Evolutionary conservation across 2,888 invertebrate species (phyloP).

Genomic region (Diplolepis rosae): DNA sequence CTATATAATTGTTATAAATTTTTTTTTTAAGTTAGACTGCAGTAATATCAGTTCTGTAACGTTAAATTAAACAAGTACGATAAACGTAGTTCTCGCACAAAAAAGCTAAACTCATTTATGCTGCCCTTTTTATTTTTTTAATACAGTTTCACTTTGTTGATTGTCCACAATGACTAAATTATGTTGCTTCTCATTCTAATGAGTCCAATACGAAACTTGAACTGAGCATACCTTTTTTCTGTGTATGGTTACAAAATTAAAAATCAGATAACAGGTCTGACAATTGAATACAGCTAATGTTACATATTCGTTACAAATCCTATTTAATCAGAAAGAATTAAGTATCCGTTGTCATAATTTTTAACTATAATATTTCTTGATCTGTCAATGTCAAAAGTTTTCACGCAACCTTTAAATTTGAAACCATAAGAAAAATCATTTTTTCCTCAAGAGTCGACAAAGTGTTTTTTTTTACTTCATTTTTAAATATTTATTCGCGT

Average conservation of each 20-base stretch:
- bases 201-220: too few species aligned
- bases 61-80: too few species aligned
- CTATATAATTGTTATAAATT: too few species aligned
- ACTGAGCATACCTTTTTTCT: too few species aligned
- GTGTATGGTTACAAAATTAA: background rate
- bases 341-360: background rate
- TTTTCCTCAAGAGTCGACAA: slow-evolving; percentile 8
- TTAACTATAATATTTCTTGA: background rate
- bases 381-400: background rate
- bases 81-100: too few species aligned
- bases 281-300: background rate
- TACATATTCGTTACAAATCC: background rate
- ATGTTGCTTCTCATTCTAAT: too few species aligned
- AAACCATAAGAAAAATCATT: slow-evolving; percentile 8
- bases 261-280: background rate
- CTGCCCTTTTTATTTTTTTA: too few species aligned
- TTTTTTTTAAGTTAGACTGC: background rate
- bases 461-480: background rate
- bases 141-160: too few species aligned
- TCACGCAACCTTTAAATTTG: slow-evolving; percentile 3
- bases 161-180: too few species aligned
- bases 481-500: slow-evolving; percentile 11
- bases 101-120: too few species aligned
- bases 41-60: background rate
- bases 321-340: background rate